These are phyloP conservation scores for Dreissena polymorpha DNA, from an alignment of 1,140 invertebrate genomes.

Conservation along the genomic window DNA sequence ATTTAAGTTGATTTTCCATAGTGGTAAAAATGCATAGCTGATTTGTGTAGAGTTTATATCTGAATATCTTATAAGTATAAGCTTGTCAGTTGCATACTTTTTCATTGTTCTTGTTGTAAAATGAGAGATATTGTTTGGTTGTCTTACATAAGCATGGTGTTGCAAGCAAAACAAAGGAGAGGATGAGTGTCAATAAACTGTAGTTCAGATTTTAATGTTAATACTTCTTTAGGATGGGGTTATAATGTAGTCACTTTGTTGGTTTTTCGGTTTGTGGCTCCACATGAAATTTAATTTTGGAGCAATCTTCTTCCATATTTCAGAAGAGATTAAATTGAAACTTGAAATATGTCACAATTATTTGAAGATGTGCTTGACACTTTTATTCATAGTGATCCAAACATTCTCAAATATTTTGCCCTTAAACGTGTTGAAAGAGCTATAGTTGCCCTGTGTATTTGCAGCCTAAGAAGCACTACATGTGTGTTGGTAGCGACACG, in stretches of 20 bases:
- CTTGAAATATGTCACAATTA: neutral
- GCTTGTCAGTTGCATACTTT: too few relatives aligned
- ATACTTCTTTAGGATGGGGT: too few relatives aligned
- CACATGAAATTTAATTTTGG: neutral
- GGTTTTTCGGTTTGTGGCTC: neutral
- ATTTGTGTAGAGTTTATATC: neutral
- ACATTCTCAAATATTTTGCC: neutral
- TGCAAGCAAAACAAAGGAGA: too few relatives aligned
- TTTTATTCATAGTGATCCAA: neutral
- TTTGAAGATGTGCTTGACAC: too few relatives aligned
- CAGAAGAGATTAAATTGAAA: neutral
- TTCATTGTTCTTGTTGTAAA: too few relatives aligned
- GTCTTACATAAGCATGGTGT: too few relatives aligned
- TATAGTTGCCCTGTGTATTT: neutral
- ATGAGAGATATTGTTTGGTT: too few relatives aligned
- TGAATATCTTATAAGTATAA: neutral
- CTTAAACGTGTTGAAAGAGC: neutral
- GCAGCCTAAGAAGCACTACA: constrained; percentile 66
- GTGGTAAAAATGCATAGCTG: too few relatives aligned
- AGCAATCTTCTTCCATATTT: neutral
- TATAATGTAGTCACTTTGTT: too few relatives aligned
- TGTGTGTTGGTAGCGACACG: constrained; percentile 65
- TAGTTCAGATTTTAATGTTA: too few relatives aligned
- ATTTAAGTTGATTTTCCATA: too few relatives aligned
- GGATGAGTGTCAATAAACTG: too few relatives aligned